These are phyloP conservation scores for Nephotettix cincticeps DNA, from an alignment of 1,140 invertebrate species.

Conservation along the genomic window DNA sequence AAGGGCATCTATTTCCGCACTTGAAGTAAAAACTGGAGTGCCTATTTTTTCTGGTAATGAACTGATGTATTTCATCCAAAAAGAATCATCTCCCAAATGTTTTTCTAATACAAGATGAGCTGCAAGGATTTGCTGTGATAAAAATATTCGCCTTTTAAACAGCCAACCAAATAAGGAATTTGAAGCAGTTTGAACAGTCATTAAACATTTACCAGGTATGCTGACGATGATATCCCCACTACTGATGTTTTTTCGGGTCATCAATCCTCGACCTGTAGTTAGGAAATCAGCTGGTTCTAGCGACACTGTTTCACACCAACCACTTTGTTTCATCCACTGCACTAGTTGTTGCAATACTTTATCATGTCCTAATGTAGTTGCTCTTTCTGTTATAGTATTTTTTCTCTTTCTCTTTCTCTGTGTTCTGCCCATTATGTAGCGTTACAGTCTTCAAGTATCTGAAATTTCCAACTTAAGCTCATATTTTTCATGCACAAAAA, in stretches of 20 bases:
- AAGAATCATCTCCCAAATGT: conserved; percentile 37
- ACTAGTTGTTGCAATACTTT: conserved; percentile 31
- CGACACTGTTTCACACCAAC: conserved; percentile 39
- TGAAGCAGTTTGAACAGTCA: conserved; percentile 44
- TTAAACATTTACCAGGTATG: conserved; percentile 48
- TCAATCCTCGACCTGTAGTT: conserved; percentile 51
- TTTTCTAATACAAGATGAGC: conserved; percentile 48
- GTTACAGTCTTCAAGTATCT: conserved; percentile 19
- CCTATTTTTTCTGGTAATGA: conserved; percentile 48
- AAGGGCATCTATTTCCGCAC: conserved; percentile 32
- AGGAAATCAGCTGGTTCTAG: conserved; percentile 36
- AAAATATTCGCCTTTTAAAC: conserved; percentile 32
- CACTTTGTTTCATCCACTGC: conserved; percentile 39
- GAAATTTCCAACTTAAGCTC: not conserved
- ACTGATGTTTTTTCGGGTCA: conserved; percentile 44
- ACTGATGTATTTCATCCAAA: conserved; percentile 48
- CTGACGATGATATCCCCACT: conserved; percentile 47
- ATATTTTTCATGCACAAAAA: not conserved
- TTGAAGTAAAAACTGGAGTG: conserved; percentile 41
- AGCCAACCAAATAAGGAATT: conserved; percentile 35
- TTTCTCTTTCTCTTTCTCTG: conserved; percentile 6
- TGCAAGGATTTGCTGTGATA: conserved; percentile 45
- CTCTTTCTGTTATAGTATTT: not conserved
- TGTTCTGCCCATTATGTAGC: conserved; percentile 25
- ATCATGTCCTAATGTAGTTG: not conserved